Evolutionary conservation across 2,797 vertebrate species (phyloP), one percentile per base, ranked within the genome.

Genomic region (Myoxocephalus aenaeus): DNA sequence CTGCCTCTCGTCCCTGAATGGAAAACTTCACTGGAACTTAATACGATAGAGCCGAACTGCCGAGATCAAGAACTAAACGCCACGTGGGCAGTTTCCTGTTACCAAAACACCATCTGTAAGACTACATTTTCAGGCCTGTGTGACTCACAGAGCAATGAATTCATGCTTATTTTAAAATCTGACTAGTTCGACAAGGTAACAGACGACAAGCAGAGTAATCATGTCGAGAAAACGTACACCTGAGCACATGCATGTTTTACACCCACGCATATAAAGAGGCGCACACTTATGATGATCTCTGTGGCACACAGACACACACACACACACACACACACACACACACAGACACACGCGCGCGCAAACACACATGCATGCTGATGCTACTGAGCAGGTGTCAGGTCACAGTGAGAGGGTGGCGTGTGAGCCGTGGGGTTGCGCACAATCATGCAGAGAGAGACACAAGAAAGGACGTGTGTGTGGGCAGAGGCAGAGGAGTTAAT

Each of bases 341-440:
- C 27, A 65, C 48, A 36, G 82, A 83, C 75, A 59, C 50, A 13
- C n/a, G 61, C 48, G 40, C 17, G 42, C 73, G 44, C 15, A 46
- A 17, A 50, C 51, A 14, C 25, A 75, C 83, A 64, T 13, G 18
- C 73, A 74, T 50, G 72, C 79, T 78, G 82, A 92, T 87, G 90
- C 89, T 86, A 84, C 87, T 56, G 80, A 83, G 89, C 86, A 84
- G 79, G 88, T 86, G 84, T 90, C 81, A 77, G 89, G 86, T 92
- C 90, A 92, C 91, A 93, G 91, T 92, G 90, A 92, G 71, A 81
- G 73, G 72, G 84, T 59, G 84, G 84, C 56, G 18, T 25, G 50
- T 80, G 58, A 87, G 83, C 77, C 58, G 62, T 27, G 74, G 82
- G 69, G 71, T 73, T 74, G 73, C 59, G 25, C 75, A 80, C 70